Evolutionary conservation across 2,797 vertebrate species (phyloP).

Genomic region (Pterois miles): DNA sequence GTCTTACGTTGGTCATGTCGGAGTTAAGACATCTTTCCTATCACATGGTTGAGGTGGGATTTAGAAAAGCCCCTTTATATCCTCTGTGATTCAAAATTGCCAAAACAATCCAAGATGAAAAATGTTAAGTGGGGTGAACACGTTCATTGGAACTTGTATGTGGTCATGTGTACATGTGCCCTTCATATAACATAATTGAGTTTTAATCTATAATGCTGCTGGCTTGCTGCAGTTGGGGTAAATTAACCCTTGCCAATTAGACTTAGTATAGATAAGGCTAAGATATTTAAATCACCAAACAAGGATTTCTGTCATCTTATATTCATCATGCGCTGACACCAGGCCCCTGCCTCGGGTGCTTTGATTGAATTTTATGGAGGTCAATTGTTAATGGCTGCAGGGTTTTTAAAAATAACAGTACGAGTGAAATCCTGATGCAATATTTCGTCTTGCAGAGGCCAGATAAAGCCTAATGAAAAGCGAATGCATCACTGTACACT

Average conservation of each 20-base stretch:
- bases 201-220: slow-evolving; percentile 26
- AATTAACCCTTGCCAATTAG: slow-evolving; percentile 55
- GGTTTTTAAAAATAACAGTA: slow-evolving; percentile 57
- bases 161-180: slow-evolving; percentile 3
- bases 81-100: background rate
- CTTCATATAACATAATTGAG: slow-evolving; percentile 21
- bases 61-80: background rate
- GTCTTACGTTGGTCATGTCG: background rate
- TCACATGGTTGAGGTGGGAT: background rate
- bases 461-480: slow-evolving; percentile 61
- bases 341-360: slow-evolving; percentile 9
- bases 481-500: slow-evolving; percentile 38
- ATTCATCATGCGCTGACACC: slow-evolving; percentile 45
- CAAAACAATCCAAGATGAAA: background rate
- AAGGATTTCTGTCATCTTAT: slow-evolving; percentile 52
- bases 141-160: background rate
- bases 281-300: slow-evolving; percentile 46
- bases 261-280: slow-evolving; percentile 47
- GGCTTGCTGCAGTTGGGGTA: slow-evolving; percentile 10
- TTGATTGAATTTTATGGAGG: slow-evolving; percentile 56
- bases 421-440: slow-evolving; percentile 68
- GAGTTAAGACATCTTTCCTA: background rate
- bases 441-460: slow-evolving; percentile 55
- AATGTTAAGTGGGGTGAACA: background rate
- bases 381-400: slow-evolving; percentile 52